Conservation (phyloP, 2,888 invertebrate genomes). For the Ctena decussata region DNA sequence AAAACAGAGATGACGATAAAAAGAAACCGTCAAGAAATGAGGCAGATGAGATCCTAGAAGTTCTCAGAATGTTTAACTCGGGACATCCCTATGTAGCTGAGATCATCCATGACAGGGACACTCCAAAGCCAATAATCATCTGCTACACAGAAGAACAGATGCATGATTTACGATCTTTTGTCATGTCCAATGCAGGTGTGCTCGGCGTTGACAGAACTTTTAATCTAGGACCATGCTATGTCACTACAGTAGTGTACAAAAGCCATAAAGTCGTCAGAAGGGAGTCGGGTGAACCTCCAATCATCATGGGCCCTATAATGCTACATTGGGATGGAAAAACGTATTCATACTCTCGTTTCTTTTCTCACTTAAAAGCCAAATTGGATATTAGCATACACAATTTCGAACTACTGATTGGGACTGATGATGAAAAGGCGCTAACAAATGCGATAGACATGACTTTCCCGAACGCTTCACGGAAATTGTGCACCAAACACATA, state of each 20-base stretch:
- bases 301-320: background rate
- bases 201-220: background rate
- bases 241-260: background rate
- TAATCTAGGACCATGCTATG: background rate
- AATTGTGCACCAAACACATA: constrained; percentile 20
- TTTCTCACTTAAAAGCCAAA: background rate
- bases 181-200: background rate
- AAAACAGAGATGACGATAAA: background rate
- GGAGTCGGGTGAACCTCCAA: background rate
- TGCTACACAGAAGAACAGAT: background rate
- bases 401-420: background rate
- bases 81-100: background rate
- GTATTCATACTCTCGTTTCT: background rate
- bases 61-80: background rate
- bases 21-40: background rate
- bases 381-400: background rate
- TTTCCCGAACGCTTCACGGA: background rate
- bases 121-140: background rate
- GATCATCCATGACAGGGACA: background rate
- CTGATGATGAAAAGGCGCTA: constrained; percentile 13
- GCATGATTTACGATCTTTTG: background rate
- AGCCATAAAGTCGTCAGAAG: background rate
- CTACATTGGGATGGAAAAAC: background rate
- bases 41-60: background rate
- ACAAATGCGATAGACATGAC: constrained; percentile 17